These are phyloP conservation scores for Coluber constrictor DNA, from an alignment of 2,797 vertebrate genomes.

Conservation along the genomic window DNA sequence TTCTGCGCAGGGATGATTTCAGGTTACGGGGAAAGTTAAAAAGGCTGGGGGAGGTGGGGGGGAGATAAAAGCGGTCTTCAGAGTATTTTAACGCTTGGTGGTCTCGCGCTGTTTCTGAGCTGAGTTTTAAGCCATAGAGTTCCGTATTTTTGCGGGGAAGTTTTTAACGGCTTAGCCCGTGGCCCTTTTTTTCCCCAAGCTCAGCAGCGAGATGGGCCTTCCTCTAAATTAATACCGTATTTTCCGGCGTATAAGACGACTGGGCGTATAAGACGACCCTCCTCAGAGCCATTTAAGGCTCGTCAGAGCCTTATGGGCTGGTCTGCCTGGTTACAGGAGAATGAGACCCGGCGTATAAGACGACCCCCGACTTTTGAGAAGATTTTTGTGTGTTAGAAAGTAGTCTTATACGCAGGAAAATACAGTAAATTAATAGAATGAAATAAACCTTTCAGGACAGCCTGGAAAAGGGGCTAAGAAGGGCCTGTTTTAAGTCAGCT, in stretches of 20 bases:
- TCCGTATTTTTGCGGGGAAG: neutral
- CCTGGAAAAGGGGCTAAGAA: slow-evolving; percentile 37
- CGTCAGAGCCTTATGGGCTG: no score
- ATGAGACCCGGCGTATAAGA: no score
- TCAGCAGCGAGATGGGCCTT: neutral
- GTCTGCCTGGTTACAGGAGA: no score
- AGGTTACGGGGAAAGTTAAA: neutral
- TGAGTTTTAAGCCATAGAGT: slow-evolving; percentile 27
- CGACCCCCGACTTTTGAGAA: no score
- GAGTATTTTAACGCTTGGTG: neutral
- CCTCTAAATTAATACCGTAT: neutral
- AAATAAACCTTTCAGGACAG: neutral
- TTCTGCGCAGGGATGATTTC: no score
- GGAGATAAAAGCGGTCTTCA: neutral
- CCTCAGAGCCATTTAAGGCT: no score
- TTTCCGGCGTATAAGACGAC: no score
- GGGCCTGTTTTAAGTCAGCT: neutral
- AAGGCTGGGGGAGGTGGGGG: no score
- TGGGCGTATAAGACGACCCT: no score
- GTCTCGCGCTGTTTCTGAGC: neutral
- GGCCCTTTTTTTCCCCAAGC: neutral
- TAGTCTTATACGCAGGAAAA: no score
- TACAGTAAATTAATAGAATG: neutral
- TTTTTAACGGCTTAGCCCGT: neutral
- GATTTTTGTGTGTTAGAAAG: no score